Evolutionary conservation across 2,113 vertebrate genomes (phyloP), one percentile per base, ranked within the genome.

Genomic region (Ophiodon elongatus): DNA sequence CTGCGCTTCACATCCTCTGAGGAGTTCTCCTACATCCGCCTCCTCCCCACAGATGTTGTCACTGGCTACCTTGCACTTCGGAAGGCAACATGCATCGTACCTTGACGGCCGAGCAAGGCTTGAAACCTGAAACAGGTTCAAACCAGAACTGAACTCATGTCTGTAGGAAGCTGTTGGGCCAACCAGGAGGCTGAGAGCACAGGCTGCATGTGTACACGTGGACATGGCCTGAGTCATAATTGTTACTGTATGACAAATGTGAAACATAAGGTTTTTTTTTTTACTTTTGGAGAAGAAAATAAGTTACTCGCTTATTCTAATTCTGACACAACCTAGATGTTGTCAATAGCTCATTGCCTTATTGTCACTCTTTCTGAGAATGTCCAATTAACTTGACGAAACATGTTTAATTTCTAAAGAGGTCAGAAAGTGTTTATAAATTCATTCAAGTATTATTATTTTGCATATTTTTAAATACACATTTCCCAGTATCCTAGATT

Each of bases 1-100:
- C 94, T 99, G 50, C 95, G 97, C 45, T 99, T 98, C 91, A 97
- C 97, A 71, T 98, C 96, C 19, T 96, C 95, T 0, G 98, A 99
- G 76, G 98, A 99, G 93, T 99, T 99, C 90, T 96, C 97, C 73
- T 99, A 99, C 79, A 97, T 99, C 77, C 96, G 98, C 66, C 97
- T 97, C 89, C 96, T 99, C 68, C 98, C 98, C 11, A 97, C 97
- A 0, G 98, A 99, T 33, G 97, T 98, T 4, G 94, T 99, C 67
- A 96, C 97, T 0, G 98, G 98, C 85, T 99, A 99, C 93, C 95
- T 99, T 86, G 94, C 97, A 8, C 94, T 99, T 29, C 95, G 98
- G 62, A 99, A 99, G 93, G 98, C 97, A 82, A 97, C 97, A 0
- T 98, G 97, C 88, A 96, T 99, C 2, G 98, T 99, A 67, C 97